Percentiles rank a stretch among this genome's conserved stretches.
phyloP scores from a whole-genome alignment of 2,888 invertebrate genomes.

The Dendrolimus houi region DNA sequence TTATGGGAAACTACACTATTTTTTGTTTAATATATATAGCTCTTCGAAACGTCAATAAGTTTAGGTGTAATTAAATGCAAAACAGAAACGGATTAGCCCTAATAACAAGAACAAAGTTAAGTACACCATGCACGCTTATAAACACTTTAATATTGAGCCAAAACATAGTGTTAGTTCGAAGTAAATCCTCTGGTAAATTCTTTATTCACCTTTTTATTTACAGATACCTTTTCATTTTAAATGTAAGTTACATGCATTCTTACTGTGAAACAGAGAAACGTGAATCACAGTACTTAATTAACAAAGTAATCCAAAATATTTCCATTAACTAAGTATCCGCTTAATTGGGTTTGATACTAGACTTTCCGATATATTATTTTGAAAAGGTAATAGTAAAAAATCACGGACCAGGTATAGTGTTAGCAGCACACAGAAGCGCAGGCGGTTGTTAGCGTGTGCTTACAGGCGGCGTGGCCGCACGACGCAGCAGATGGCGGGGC shows the following conservation, averaged over 20 bases:
- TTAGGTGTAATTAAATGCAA: no score
- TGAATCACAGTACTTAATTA: no score
- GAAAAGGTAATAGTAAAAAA: conserved; percentile 34
- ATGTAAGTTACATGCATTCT: no score
- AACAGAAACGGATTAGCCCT: no score
- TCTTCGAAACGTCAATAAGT: no score
- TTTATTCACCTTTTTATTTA: no score
- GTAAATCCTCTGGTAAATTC: neutral
- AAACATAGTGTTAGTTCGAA: neutral
- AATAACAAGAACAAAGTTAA: neutral
- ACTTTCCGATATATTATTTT: conserved; percentile 5
- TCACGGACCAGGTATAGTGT: conserved; percentile 63
- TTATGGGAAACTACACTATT: conserved; percentile 15
- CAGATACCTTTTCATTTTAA: no score
- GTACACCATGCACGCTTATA: neutral
- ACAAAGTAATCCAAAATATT: no score
- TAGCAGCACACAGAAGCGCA: conserved; percentile 67
- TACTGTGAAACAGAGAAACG: no score
- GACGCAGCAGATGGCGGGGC: conserved; percentile 69
- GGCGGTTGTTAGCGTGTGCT: conserved; percentile 67
- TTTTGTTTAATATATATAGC: no score
- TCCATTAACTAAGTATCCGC: no score
- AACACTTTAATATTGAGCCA: neutral
- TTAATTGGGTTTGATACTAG: no score
- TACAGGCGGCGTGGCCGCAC: conserved; percentile 75